phyloP scores from a whole-genome alignment of 2,797 vertebrate genomes.

The Myotis planiceps region DNA sequence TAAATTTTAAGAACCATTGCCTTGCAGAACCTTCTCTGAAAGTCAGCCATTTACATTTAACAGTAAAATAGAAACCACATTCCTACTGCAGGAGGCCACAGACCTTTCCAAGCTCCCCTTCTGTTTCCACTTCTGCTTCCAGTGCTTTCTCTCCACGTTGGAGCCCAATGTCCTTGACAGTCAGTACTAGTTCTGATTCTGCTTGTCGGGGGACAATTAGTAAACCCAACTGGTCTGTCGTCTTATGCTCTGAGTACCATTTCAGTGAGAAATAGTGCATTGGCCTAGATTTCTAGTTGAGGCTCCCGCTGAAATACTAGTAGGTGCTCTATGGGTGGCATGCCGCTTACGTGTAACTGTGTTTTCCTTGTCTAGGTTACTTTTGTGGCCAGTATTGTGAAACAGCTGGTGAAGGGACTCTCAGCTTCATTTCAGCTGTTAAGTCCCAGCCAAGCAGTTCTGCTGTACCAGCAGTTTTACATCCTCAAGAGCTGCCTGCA shows the following conservation, averaged over 20 bases:
- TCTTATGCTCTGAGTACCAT: background rate
- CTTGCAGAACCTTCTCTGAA: background rate
- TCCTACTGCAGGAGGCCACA: background rate
- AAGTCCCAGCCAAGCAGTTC: slow-evolving; percentile 85
- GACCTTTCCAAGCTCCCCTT: background rate
- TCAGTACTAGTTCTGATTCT: background rate
- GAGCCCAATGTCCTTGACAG: background rate
- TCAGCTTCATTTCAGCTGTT: slow-evolving; percentile 74
- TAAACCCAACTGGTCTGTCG: background rate
- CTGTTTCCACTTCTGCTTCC: background rate
- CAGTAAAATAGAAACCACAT: background rate
- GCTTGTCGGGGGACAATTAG: background rate
- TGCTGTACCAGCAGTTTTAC: slow-evolving; percentile 89
- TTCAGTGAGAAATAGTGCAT: background rate
- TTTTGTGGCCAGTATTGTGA: slow-evolving; percentile 87
- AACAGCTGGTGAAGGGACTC: slow-evolving; percentile 84
- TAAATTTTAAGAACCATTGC: background rate
- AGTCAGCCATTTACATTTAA: background rate
- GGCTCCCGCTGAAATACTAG: background rate
- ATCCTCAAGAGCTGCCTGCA: slow-evolving; percentile 89
- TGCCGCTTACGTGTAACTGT: background rate
- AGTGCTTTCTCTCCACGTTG: background rate
- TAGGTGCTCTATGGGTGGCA: background rate
- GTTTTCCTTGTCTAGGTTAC: slow-evolving; percentile 79
- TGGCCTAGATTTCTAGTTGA: background rate